Conservation (phyloP, 2,113 vertebrate species). For the Rissa tridactyla region DNA sequence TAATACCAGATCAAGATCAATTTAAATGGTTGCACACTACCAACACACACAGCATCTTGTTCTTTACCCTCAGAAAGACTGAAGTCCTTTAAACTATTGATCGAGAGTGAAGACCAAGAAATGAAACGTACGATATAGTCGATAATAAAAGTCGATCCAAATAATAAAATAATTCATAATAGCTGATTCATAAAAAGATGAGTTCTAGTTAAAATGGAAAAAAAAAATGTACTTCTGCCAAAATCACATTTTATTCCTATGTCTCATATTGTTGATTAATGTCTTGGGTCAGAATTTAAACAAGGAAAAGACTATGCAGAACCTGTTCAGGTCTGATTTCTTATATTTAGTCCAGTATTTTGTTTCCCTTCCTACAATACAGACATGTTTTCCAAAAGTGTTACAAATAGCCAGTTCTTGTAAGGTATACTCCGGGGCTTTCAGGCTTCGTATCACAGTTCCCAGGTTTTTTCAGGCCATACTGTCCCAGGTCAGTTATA, state of each 20-base stretch:
- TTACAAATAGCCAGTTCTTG: neutral
- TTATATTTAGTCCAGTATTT: neutral
- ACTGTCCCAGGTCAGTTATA: neutral
- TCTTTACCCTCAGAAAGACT: neutral
- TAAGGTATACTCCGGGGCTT: rapidly evolving
- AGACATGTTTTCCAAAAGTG: neutral
- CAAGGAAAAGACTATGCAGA: neutral
- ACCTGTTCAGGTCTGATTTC: neutral
- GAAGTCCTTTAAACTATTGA: neutral
- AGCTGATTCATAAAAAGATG: no score
- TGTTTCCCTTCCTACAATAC: neutral
- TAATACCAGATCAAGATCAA: neutral
- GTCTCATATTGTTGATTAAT: neutral
- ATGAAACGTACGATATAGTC: neutral
- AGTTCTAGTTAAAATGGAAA: neutral
- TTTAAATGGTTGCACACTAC: neutral
- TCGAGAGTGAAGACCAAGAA: neutral
- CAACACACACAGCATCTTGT: neutral
- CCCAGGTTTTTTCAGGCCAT: neutral
- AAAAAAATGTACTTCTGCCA: neutral
- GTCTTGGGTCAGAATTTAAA: neutral
- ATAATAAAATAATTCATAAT: neutral
- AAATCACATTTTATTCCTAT: neutral
- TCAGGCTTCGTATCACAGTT: neutral
- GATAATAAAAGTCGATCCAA: neutral